These are phyloP conservation scores for Pomatostomus ruficeps DNA, from an alignment of 2,113 vertebrate species.

Conservation along the genomic window DNA sequence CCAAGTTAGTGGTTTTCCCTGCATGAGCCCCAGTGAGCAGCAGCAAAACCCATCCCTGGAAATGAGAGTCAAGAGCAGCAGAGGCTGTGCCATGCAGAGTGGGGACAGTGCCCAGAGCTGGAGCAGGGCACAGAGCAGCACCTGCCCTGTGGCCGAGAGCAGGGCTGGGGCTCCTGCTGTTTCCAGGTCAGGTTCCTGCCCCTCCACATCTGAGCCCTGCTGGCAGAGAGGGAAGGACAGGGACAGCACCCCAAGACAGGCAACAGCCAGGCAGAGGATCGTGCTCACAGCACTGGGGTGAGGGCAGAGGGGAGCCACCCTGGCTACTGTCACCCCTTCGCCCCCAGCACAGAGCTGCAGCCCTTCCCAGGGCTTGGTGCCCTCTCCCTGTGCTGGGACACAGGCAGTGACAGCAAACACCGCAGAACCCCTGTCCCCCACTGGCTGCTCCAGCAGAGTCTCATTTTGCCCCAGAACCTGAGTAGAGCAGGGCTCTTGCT, in stretches of 20 bases:
- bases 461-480: background rate
- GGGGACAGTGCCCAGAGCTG: background rate
- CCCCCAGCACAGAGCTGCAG: background rate
- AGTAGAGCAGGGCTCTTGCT: background rate
- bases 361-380: background rate
- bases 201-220: background rate
- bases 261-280: background rate
- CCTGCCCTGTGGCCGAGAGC: accelerated
- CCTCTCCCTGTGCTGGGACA: too few species aligned
- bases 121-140: background rate
- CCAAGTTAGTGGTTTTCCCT: background rate
- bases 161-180: background rate
- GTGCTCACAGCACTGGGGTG: background rate
- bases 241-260: background rate
- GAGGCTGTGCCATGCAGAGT: accelerated
- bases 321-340: accelerated
- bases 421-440: background rate
- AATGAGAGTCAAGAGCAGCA: background rate
- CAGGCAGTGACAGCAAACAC: background rate
- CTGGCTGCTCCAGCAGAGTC: background rate
- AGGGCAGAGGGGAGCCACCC: background rate
- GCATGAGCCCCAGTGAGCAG: background rate
- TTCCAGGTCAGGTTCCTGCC: accelerated
- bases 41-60: background rate
- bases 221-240: background rate